Percentiles rank a stretch among this genome's conserved stretches.
Evolutionary conservation across 1,140 invertebrate species (phyloP).

Genomic region (Tetragonula clypearis): DNA sequence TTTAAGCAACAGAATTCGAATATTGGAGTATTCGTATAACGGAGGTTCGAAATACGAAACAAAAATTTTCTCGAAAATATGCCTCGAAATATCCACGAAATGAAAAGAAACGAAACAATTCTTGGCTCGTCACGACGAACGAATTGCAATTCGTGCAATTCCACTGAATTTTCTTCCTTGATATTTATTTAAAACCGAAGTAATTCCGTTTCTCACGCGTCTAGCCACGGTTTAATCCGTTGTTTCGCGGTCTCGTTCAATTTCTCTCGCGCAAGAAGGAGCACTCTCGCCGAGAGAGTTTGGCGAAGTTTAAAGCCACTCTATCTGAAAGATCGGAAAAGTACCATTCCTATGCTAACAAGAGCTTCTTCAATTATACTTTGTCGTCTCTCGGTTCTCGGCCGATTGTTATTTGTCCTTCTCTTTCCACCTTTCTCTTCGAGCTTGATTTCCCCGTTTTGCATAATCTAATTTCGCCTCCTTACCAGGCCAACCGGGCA

Average conservation of each 20-base stretch:
- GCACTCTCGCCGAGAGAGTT: conserved; percentile 32
- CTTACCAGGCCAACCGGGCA: conserved; percentile 23
- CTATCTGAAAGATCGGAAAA: conserved; percentile 59
- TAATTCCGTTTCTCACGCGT: conserved; percentile 43
- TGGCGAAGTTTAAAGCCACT: conserved; percentile 59
- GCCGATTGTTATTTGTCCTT: conserved; percentile 59
- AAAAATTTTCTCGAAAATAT: conserved; percentile 1
- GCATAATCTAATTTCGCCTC: conserved; percentile 55
- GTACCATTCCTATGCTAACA: conserved; percentile 66
- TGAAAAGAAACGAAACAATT: not conserved
- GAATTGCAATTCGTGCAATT: conserved; percentile 23
- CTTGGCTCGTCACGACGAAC: conserved; percentile 43
- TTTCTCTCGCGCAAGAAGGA: conserved; percentile 41
- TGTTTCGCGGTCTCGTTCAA: conserved; percentile 54
- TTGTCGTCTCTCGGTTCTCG: conserved; percentile 43
- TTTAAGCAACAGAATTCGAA: too few relatives aligned
- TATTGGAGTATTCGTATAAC: too few relatives aligned
- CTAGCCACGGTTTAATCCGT: conserved; percentile 13
- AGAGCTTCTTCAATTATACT: conserved; percentile 63
- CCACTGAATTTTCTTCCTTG: conserved; percentile 29
- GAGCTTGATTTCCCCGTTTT: conserved; percentile 54
- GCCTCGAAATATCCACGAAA: conserved; percentile 18
- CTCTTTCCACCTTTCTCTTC: conserved; percentile 27
- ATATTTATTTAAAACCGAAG: conserved; percentile 62
- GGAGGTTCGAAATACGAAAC: conserved; percentile 34